Conservation (phyloP, 2,888 invertebrate genomes). For the Cosmia pyralina region DNA sequence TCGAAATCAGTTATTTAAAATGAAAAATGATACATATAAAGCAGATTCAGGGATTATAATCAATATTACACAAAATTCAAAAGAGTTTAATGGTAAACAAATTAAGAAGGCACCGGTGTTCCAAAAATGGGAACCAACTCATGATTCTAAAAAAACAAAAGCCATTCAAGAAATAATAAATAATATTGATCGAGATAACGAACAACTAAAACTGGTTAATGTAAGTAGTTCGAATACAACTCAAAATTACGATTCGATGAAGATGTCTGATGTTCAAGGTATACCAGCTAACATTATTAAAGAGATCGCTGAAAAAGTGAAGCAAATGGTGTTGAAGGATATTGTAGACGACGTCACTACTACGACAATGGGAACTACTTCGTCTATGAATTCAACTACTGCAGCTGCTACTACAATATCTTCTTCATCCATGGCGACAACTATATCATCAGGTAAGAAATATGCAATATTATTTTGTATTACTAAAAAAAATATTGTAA, state of each 20-base stretch:
- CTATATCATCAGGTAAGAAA: slow-evolving; percentile 34
- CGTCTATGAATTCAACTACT: slow-evolving; percentile 27
- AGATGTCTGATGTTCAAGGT: slow-evolving; percentile 13
- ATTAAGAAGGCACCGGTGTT: slow-evolving; percentile 4
- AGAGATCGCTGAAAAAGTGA: slow-evolving; percentile 79
- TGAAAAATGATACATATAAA: slow-evolving; percentile 17
- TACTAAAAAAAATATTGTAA: not conserved
- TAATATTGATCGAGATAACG: slow-evolving; percentile 1
- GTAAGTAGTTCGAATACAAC: not conserved
- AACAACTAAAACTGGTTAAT: not conserved
- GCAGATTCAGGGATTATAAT: not conserved
- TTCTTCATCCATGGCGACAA: slow-evolving; percentile 33
- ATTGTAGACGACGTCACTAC: slow-evolving; percentile 66
- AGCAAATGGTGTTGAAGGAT: slow-evolving; percentile 77
- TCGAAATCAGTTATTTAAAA: slow-evolving; percentile 24
- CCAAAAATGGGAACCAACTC: not conserved
- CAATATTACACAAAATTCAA: not conserved
- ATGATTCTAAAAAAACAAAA: slow-evolving; percentile 9
- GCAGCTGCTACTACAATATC: slow-evolving; percentile 37
- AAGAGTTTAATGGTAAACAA: not conserved
- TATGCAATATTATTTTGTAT: not conserved
- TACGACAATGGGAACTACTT: slow-evolving; percentile 35
- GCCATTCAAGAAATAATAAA: slow-evolving; percentile 6
- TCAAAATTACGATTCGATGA: not conserved
- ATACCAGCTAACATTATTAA: slow-evolving; percentile 68